These are phyloP conservation scores for human DNA, from an alignment of 2,113 vertebrate genomes.

Conservation along the genomic window DNA sequence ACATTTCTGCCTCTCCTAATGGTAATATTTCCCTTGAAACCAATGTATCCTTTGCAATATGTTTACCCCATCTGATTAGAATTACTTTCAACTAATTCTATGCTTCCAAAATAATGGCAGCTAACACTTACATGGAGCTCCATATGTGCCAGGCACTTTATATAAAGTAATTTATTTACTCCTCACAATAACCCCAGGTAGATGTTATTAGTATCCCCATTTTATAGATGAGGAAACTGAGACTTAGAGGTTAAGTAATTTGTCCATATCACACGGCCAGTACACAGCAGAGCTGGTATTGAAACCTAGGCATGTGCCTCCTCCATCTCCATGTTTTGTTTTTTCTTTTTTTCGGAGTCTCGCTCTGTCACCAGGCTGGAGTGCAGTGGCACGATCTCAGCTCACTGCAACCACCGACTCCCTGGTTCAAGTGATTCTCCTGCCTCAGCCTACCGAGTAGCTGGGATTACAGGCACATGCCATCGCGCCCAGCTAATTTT, in stretches of 20 bases:
- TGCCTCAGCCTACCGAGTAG: too few relatives aligned
- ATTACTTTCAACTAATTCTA: conserved; percentile 19
- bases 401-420: too few relatives aligned
- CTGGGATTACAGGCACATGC: too few relatives aligned
- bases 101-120: conserved; percentile 48
- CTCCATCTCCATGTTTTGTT: neutral
- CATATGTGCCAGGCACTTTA: neutral
- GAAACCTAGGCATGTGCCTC: neutral
- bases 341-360: too few relatives aligned
- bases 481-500: too few relatives aligned
- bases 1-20: conserved; percentile 27
- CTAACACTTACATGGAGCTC: neutral
- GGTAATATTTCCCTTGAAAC: conserved; percentile 24
- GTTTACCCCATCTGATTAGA: conserved; percentile 44
- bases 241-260: neutral
- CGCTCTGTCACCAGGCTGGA: too few relatives aligned
- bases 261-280: neutral
- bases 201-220: neutral
- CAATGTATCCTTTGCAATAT: conserved; percentile 23
- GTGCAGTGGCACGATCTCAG: too few relatives aligned
- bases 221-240: conserved; percentile 41
- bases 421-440: too few relatives aligned
- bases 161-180: conserved; percentile 38
- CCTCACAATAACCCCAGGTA: neutral
- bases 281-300: neutral